Evolutionary conservation across 2,888 invertebrate genomes (phyloP), one percentile per base, ranked within the genome.

Genomic region (Megalurothrips usitatus): DNA sequence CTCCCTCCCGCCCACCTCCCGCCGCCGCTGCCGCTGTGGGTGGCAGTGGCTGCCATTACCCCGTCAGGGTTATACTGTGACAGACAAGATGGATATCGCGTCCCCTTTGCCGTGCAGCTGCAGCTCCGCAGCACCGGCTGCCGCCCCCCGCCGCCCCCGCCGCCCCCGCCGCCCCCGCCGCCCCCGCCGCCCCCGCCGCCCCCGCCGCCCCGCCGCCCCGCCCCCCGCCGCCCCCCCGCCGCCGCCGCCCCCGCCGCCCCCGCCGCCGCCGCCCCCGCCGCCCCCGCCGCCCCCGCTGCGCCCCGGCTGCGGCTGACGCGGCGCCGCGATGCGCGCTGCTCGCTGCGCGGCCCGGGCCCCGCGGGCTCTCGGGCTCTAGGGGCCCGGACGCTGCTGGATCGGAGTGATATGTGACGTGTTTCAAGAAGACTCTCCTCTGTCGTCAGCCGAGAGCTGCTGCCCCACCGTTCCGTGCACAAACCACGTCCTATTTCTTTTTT

Each of bases 61-160:
- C 58, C 58, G 58, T 58, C 58, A 58, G 58, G 58, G 58, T n/a
- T 17, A 17, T n/a, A 58, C 58, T 58, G 58, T 58, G 58, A 58
- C 58, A 58, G 58, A 17, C 58, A 58, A 58, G 58, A 58, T 58
- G 58, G 58, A 58, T 58, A 58, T 58, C 58, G 58, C n/a, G 58
- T 14, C 58, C 52, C 52, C 34, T 43, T 43, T 43, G 34, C 34
- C 34, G 34, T 43, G 34, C 34, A 43, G 34, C 34, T 43, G 34
- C 6, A 43, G 34, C 34, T 6, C 34, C 34, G n/a, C n/a, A n/a
- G n/a, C n/a, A 49, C 49, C 10, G 49, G 10, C 49, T 49, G 49
- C 49, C 49, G 10, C 49, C 10, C 49, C 49, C 49, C 49, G 49
- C 49, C 49, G 10, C 3, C 34, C 6, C 34, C 6, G 34, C 58